Evolutionary conservation across 2,888 invertebrate genomes (phyloP).

Genomic region (Eupithecia pulchellata): DNA sequence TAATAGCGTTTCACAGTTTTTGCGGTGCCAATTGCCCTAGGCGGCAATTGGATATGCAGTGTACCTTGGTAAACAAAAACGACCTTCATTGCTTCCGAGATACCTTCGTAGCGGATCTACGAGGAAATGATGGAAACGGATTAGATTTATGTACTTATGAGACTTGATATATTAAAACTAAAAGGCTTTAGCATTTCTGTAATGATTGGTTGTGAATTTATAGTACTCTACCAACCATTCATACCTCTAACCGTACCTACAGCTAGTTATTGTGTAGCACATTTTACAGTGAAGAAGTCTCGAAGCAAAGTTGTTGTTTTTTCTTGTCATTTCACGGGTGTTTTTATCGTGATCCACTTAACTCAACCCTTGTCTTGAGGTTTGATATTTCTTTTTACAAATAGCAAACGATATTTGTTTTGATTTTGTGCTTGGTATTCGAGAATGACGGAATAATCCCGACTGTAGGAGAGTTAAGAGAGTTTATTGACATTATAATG

Average conservation of each 20-base stretch:
- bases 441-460: slow-evolving; percentile 34
- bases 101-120: slow-evolving; percentile 18
- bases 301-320: neutral
- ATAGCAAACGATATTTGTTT: neutral
- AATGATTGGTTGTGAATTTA: too few relatives aligned
- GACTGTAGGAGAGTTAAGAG: slow-evolving; percentile 30
- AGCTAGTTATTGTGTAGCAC: too few relatives aligned
- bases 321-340: neutral
- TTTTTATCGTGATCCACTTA: neutral
- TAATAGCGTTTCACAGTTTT: slow-evolving; percentile 70
- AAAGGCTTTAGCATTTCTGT: too few relatives aligned
- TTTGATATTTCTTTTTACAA: neutral
- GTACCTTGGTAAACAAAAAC: slow-evolving; percentile 60
- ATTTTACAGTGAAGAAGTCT: neutral
- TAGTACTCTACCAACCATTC: neutral
- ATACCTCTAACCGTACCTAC: too few relatives aligned
- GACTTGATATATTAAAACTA: neutral
- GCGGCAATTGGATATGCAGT: slow-evolving; percentile 52
- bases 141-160: slow-evolving; percentile 3
- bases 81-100: slow-evolving; percentile 55
- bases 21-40: slow-evolving; percentile 63
- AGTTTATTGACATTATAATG: slow-evolving; percentile 40
- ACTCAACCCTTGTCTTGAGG: neutral
- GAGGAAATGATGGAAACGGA: slow-evolving; percentile 28
- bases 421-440: slow-evolving; percentile 2